These are phyloP conservation scores for Pomacea canaliculata DNA, from an alignment of 2,888 invertebrate genomes.

Conservation along the genomic window DNA sequence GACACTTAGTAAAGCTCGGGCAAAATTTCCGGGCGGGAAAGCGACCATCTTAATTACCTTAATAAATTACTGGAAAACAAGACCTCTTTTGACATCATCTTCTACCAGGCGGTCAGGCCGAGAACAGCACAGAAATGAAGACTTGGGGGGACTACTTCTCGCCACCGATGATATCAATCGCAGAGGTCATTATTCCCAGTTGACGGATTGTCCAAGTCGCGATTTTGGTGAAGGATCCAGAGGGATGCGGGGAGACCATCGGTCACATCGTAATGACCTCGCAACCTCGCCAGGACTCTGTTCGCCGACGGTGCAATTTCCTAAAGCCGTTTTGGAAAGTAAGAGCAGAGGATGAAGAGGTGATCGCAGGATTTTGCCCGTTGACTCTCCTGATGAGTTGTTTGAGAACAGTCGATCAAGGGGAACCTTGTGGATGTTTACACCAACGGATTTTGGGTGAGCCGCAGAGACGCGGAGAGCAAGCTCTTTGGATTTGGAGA, in stretches of 20 bases:
- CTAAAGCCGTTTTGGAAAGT: no score
- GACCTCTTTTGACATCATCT: neutral
- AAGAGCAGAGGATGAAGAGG: no score
- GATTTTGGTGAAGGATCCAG: neutral
- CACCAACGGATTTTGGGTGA: no score
- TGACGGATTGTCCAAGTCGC: neutral
- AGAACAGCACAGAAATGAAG: neutral
- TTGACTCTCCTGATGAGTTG: no score
- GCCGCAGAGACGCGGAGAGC: no score
- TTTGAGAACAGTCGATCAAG: no score
- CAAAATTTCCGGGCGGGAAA: neutral
- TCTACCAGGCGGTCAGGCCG: neutral
- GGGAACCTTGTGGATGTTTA: no score
- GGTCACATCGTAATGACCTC: neutral
- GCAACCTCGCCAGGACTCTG: neutral
- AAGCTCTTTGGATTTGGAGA: no score
- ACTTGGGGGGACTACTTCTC: neutral
- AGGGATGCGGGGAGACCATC: neutral
- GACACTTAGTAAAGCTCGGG: slow-evolving; percentile 7
- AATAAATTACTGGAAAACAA: slow-evolving; percentile 1
- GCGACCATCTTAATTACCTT: slow-evolving; percentile 1
- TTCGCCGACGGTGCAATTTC: no score
- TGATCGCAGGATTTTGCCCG: no score
- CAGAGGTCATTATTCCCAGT: neutral
- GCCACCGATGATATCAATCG: neutral